Conservation (phyloP, 2,113 vertebrate genomes). For the Chloebia gouldiae region DNA sequence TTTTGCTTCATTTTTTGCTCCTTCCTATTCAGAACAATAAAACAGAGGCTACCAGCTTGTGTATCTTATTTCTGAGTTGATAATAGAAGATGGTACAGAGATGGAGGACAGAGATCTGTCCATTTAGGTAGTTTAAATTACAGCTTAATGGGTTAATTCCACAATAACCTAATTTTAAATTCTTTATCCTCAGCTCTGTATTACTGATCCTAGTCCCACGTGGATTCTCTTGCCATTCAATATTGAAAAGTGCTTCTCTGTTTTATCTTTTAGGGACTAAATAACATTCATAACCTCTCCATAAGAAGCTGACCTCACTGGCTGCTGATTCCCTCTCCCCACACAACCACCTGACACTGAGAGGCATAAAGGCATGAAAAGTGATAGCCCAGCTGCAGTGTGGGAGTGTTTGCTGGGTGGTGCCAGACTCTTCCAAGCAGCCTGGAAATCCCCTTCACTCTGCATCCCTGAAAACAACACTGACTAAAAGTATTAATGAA, state of each 20-base stretch:
- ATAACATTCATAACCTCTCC: background rate
- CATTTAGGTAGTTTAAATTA: conserved; percentile 25
- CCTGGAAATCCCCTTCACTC: background rate
- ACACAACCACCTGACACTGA: background rate
- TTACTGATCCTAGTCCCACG: background rate
- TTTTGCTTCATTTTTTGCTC: background rate
- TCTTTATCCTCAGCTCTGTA: background rate
- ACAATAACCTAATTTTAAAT: conserved; percentile 4
- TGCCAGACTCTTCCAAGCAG: background rate
- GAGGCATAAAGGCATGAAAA: background rate
- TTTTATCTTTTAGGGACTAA: background rate
- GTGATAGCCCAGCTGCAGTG: background rate
- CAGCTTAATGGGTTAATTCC: background rate
- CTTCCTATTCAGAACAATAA: background rate
- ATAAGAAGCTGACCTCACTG: background rate
- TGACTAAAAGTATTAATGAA: background rate
- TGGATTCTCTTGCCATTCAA: background rate
- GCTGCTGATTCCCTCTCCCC: background rate
- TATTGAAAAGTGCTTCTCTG: background rate
- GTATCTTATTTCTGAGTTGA: background rate
- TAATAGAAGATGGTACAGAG: background rate
- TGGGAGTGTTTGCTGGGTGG: background rate
- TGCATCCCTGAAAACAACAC: background rate
- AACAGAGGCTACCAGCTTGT: background rate
- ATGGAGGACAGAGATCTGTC: background rate